phyloP scores from a whole-genome alignment of 2,797 vertebrate species.

The Scomberomorus guttatus region DNA sequence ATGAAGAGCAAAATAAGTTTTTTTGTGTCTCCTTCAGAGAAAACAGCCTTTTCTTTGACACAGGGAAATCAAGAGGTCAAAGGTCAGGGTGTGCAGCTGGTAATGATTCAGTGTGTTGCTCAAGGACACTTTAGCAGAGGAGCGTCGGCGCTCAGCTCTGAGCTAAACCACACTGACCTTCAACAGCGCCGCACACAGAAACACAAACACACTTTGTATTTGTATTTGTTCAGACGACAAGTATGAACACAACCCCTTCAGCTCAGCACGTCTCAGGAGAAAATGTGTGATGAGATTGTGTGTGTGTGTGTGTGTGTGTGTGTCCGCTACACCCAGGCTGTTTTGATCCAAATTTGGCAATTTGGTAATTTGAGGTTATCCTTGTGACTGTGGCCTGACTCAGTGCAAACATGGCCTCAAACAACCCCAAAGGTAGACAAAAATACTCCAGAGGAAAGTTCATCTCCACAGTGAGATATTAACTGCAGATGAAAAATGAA shows the following conservation, averaged over 20 bases:
- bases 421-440: slow-evolving; percentile 10
- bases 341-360: background rate
- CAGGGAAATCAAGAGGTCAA: background rate
- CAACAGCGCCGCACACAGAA: background rate
- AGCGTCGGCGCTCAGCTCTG: rapidly evolving
- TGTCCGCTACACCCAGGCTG: background rate
- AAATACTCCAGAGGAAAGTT: background rate
- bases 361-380: slow-evolving; percentile 21
- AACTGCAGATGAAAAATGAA: background rate
- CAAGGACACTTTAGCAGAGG: background rate
- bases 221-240: background rate
- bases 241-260: slow-evolving; percentile 4
- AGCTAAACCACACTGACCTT: background rate
- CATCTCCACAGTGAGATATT: background rate
- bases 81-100: slow-evolving; percentile 5
- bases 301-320: background rate
- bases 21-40: background rate
- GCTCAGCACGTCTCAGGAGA: background rate
- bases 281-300: background rate
- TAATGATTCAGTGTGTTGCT: background rate
- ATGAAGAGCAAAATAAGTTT: too few relatives aligned
- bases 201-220: background rate
- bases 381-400: slow-evolving; percentile 64
- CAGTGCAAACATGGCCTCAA: background rate
- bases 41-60: too few relatives aligned